Evolutionary conservation across 2,888 invertebrate genomes (phyloP).

Genomic region (Drosophila tripunctata): DNA sequence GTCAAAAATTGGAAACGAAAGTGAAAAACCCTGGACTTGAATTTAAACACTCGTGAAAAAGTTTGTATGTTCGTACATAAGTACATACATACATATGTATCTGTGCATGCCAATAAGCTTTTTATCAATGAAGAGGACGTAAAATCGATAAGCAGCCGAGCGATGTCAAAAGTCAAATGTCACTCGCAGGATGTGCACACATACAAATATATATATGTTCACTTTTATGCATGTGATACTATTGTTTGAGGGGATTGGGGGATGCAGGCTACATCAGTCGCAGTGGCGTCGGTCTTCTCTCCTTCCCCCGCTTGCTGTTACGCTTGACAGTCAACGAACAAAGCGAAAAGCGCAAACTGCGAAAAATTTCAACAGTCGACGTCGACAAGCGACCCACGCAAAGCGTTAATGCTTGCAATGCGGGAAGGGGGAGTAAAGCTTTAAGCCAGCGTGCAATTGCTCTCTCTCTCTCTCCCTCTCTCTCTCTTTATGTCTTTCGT

Average conservation of each 20-base stretch:
- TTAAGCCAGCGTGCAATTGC: slow-evolving; percentile 47
- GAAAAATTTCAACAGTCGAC: slow-evolving; percentile 45
- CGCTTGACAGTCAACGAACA: slow-evolving; percentile 33
- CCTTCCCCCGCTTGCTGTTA: slow-evolving; percentile 14
- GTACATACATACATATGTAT: neutral
- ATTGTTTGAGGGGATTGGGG: slow-evolving; percentile 17
- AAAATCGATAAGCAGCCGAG: slow-evolving; percentile 51
- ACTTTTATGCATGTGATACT: slow-evolving; percentile 2
- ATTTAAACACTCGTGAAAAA: slow-evolving; percentile 1
- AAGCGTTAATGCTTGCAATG: slow-evolving; percentile 31
- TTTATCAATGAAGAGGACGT: slow-evolving; percentile 53
- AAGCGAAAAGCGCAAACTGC: slow-evolving; percentile 41
- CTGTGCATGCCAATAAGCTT: neutral
- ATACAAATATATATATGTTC: neutral
- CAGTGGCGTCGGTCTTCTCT: slow-evolving; percentile 49
- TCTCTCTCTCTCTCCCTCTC: no score
- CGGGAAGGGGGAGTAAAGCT: slow-evolving; percentile 27
- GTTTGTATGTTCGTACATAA: neutral
- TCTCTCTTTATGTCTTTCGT: no score
- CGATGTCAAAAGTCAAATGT: slow-evolving; percentile 45
- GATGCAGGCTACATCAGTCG: slow-evolving; percentile 24
- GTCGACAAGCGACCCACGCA: slow-evolving; percentile 49
- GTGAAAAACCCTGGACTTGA: slow-evolving; percentile 4
- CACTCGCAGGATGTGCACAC: slow-evolving; percentile 44
- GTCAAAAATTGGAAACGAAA: slow-evolving; percentile 3